Base-by-base conservation (phyloP, 2,113 vertebrate genomes). In the Abramis brama region DNA sequence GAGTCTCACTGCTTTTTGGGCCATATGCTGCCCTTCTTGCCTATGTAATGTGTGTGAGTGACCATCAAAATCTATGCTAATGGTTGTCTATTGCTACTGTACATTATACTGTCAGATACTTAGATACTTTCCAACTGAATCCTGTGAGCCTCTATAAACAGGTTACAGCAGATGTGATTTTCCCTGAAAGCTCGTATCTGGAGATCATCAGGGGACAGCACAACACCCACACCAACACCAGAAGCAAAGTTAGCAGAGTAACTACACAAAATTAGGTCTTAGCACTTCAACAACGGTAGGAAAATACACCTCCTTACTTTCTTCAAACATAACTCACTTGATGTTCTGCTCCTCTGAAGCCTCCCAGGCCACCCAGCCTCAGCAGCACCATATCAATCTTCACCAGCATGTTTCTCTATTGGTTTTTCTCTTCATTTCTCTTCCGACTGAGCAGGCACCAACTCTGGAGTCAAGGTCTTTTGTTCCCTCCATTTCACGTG, bases 161-260 rank as follows among this genome's bases (percentile, higher is more conserved):
- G 87, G 91, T 93, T 92, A 90, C 91, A 91, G 90, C 88, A 91
- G 91, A 91, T 89, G 75, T 91, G 87, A 89, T 87, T 89, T 87
- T 86, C 60, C 66, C 39, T 86, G 74, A 88, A 90, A 89, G 87
- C 86, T 87, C 5, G 83, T 19, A 86, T 85, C 92, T 93, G 93
- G 90, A 90, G 91, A 91, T 88, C 87, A 91, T 92, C 91, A 92
- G 73, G 86, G 85, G 82, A 68, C 64, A 77, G 73, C 9, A 30
- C 87, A 73, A 82, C 74, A 68, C 64, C 45, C 87, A 79, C 88
- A 90, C 57, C 33, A 87, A 88, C 85, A 91, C 87, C 89, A 91
- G 90, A 75, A 88, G 89, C 87, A 79, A 88, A 89, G 91, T 94
- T 89, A 93, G 86, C 55, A 82, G 90, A 91, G 93, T 91, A 92